Conservation (phyloP, 1,140 invertebrate genomes). For the Psix sp. region DNA sequence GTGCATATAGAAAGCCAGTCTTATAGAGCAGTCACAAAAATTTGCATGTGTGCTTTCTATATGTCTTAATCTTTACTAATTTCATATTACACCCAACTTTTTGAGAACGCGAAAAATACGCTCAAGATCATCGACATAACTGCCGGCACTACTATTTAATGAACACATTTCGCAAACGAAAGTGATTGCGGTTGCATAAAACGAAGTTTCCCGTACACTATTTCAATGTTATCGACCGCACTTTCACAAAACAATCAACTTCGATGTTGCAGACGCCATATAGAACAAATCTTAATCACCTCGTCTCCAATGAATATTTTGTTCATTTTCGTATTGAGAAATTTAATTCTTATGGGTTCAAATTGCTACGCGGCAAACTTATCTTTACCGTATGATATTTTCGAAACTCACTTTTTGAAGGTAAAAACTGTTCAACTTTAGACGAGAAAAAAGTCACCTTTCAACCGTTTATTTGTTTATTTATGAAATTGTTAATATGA, state of each 20-base stretch:
- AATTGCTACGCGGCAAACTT: too few relatives aligned
- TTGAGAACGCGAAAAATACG: conserved; percentile 12
- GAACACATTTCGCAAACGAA: conserved; percentile 49
- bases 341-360: too few relatives aligned
- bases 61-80: conserved; percentile 10
- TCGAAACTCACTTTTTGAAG: too few relatives aligned
- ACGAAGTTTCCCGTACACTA: conserved; percentile 18
- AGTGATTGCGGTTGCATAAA: conserved; percentile 47
- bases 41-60: conserved; percentile 23
- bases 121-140: conserved; percentile 44
- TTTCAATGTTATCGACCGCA: conserved; percentile 47
- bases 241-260: conserved; percentile 49
- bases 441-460: too few relatives aligned
- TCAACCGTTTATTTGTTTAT: too few relatives aligned
- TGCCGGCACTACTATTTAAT: conserved; percentile 28
- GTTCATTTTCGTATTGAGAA: too few relatives aligned
- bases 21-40: conserved; percentile 3
- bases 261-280: conserved; percentile 3
- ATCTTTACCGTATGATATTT: too few relatives aligned
- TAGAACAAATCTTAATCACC: conserved; percentile 19
- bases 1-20: conserved; percentile 33
- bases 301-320: neutral
- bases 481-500: neutral
- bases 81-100: conserved; percentile 8
- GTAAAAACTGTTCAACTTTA: too few relatives aligned